Conservation (phyloP, 1,140 invertebrate genomes). For the Dysdera silvatica region DNA sequence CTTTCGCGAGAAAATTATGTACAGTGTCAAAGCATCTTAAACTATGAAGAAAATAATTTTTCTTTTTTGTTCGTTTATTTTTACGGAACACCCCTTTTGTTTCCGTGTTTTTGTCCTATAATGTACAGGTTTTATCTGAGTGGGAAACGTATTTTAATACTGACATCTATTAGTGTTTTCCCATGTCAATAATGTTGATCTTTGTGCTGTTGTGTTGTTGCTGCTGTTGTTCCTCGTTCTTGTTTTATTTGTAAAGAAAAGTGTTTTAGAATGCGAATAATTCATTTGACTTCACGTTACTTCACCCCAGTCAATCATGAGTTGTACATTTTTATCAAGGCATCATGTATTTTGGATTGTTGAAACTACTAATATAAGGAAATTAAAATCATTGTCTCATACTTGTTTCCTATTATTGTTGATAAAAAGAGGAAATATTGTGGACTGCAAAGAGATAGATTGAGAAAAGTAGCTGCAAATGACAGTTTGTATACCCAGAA, state of each 20-base stretch:
- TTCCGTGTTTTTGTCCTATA: constrained; percentile 28
- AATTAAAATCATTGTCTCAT: constrained; percentile 28
- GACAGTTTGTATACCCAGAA: too few species aligned
- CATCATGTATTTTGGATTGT: constrained; percentile 30
- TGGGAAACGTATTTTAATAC: constrained; percentile 30
- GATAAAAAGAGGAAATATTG: too few species aligned
- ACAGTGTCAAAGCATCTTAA: constrained; percentile 27
- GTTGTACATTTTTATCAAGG: constrained; percentile 19
- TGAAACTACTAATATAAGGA: constrained; percentile 23
- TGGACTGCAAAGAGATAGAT: too few species aligned
- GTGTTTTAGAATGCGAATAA: too few species aligned
- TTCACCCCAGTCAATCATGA: constrained; percentile 10
- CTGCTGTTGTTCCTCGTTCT: not conserved
- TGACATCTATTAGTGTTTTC: constrained; percentile 27
- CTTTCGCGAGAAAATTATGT: constrained; percentile 20
- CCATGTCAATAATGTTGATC: constrained; percentile 9
- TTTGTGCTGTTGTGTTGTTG: constrained; percentile 4
- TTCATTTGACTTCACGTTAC: constrained; percentile 12
- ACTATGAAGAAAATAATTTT: constrained; percentile 8
- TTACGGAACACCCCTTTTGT: constrained; percentile 29
- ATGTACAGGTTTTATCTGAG: constrained; percentile 29
- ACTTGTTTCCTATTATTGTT: too few species aligned
- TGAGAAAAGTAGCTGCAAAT: too few species aligned
- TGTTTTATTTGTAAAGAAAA: too few species aligned
- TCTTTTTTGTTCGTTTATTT: constrained; percentile 24